phyloP scores from a whole-genome alignment of 2,888 invertebrate species.

The Saturnia pavonia region DNA sequence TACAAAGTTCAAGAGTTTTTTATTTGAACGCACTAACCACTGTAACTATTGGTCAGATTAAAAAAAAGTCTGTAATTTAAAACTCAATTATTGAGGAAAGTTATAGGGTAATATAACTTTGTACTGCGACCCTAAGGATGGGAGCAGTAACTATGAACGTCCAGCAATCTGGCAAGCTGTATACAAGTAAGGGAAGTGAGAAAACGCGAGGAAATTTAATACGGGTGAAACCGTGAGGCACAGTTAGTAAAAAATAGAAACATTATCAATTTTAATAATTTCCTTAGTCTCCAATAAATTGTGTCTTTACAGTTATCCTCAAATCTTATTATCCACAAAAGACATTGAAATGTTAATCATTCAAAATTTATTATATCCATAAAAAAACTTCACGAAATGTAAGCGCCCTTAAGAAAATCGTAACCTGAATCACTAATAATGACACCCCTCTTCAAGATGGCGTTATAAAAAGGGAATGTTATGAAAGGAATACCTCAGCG shows the following conservation, averaged over 20 bases:
- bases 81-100: too few species aligned
- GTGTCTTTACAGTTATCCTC: not conserved
- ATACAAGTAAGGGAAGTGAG: too few species aligned
- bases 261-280: not conserved
- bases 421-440: slow-evolving; percentile 45
- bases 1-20: too few species aligned
- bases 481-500: slow-evolving; percentile 48
- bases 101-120: too few species aligned
- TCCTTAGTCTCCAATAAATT: not conserved
- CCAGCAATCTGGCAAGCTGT: too few species aligned
- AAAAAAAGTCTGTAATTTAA: too few species aligned
- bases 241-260: not conserved
- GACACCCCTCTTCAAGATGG: slow-evolving; percentile 40
- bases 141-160: too few species aligned
- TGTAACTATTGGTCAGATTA: too few species aligned
- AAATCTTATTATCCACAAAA: slow-evolving; percentile 11
- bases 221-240: too few species aligned
- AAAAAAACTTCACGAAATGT: slow-evolving; percentile 51
- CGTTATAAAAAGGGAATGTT: slow-evolving; percentile 46
- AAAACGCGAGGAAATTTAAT: too few species aligned
- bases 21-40: too few species aligned
- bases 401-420: slow-evolving; percentile 45
- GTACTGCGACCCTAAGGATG: too few species aligned
- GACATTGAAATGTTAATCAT: slow-evolving; percentile 38
- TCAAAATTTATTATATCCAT: slow-evolving; percentile 45